Evolutionary conservation across 2,113 vertebrate species (phyloP).

Genomic region (Perccottus glenii): DNA sequence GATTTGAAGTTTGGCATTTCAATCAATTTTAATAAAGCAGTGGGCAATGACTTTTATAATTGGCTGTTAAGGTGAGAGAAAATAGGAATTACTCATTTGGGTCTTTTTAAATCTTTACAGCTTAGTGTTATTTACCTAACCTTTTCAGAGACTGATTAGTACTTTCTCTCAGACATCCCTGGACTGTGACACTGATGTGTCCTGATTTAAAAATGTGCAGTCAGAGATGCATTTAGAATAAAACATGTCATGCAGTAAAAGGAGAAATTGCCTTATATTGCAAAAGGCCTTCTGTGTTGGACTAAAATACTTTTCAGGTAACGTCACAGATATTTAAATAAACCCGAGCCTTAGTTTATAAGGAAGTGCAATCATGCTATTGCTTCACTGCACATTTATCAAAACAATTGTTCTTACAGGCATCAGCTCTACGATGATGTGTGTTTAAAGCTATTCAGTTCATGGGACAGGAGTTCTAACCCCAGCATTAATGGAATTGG

Average conservation of each 20-base stretch:
- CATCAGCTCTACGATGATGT: slow-evolving; percentile 5
- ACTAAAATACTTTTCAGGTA: not conserved
- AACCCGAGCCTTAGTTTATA: slow-evolving; percentile 7
- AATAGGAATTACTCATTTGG: slow-evolving; percentile 9
- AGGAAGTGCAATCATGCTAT: slow-evolving; percentile 4
- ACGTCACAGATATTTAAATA: slow-evolving; percentile 5
- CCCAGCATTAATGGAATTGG: not conserved
- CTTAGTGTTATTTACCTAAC: slow-evolving; percentile 34
- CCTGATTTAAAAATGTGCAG: not conserved
- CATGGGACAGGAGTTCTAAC: slow-evolving; percentile 2
- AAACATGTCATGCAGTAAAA: not conserved
- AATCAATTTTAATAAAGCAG: slow-evolving; percentile 7
- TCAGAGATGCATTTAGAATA: not conserved
- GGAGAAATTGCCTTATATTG: not conserved
- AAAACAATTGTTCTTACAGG: not conserved
- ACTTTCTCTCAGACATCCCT: not conserved
- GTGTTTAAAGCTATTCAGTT: not conserved
- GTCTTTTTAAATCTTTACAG: slow-evolving; percentile 44
- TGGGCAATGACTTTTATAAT: not conserved
- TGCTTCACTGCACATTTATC: not conserved
- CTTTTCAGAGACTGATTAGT: slow-evolving; percentile 40
- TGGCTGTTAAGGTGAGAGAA: not conserved
- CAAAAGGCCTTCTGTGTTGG: not conserved
- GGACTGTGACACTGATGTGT: not conserved
- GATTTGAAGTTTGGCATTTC: slow-evolving; percentile 11